A percentile compares a stretch with the other conserved stretches of the same genome.
These are phyloP conservation scores for Megaceryle alcyon DNA, from an alignment of 2,797 vertebrate genomes.

Conservation along the genomic window DNA sequence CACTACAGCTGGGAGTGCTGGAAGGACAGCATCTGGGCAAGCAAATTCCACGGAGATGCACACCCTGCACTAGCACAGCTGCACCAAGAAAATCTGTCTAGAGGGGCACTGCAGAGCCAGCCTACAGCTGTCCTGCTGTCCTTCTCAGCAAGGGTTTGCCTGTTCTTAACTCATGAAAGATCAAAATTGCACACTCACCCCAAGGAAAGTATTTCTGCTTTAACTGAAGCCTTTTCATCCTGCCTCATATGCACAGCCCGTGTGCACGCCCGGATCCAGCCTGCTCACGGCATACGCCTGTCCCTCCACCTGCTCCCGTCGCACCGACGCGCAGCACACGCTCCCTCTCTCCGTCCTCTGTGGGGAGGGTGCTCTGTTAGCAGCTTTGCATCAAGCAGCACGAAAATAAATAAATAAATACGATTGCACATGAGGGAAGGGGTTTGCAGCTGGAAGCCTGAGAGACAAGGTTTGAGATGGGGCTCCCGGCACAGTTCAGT, in stretches of 20 bases:
- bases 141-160: neutral
- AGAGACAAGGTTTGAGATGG: neutral
- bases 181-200: neutral
- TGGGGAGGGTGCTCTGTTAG: neutral
- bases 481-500: neutral
- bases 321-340: accelerated
- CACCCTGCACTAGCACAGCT: neutral
- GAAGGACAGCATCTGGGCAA: neutral
- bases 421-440: neutral
- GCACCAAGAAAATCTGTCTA: neutral
- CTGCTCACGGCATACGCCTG: accelerated
- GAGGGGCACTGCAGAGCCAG: neutral
- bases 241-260: accelerated
- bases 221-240: neutral
- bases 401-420: constrained; percentile 72
- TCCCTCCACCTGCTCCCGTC: neutral
- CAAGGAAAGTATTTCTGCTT: neutral
- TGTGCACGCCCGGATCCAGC: accelerated
- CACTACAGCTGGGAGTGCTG: neutral
- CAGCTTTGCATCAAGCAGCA: constrained; percentile 44
- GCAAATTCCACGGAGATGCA: neutral
- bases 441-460: neutral
- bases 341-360: neutral
- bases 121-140: neutral
- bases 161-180: neutral